Evolutionary conservation across 2,888 invertebrate genomes (phyloP).

Genomic region (Harpalus rubripes): DNA sequence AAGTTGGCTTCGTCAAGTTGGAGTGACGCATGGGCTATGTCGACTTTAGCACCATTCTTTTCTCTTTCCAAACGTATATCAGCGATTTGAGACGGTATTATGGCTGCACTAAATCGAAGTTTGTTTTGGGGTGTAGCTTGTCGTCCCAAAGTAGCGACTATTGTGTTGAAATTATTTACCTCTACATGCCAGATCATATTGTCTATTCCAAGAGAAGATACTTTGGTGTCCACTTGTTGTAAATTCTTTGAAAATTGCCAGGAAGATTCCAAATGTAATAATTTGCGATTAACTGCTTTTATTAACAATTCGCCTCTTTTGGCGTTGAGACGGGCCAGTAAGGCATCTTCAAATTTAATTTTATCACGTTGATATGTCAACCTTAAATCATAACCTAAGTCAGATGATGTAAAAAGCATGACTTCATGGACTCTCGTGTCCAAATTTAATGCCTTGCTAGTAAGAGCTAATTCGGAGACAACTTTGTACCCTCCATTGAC

Average conservation of each 20-base stretch:
- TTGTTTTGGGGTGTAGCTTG: slow-evolving; percentile 79
- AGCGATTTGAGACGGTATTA: slow-evolving; percentile 82
- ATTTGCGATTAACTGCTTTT: slow-evolving; percentile 78
- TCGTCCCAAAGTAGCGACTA: slow-evolving; percentile 79
- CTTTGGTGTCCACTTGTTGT: slow-evolving; percentile 79
- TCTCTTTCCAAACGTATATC: slow-evolving; percentile 81
- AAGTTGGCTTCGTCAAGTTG: slow-evolving; percentile 82
- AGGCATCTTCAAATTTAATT: slow-evolving; percentile 71
- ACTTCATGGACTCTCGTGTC: slow-evolving; percentile 71
- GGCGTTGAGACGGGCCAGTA: slow-evolving; percentile 70
- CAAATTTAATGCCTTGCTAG: slow-evolving; percentile 72
- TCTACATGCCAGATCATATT: slow-evolving; percentile 78
- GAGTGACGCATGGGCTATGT: slow-evolving; percentile 80
- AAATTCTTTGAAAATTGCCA: slow-evolving; percentile 78
- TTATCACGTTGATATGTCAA: slow-evolving; percentile 69
- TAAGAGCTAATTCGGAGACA: not conserved
- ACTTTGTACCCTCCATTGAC: slow-evolving; percentile 75
- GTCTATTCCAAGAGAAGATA: slow-evolving; percentile 79
- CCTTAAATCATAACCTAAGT: slow-evolving; percentile 68
- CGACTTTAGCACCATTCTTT: slow-evolving; percentile 80
- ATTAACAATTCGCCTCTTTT: slow-evolving; percentile 71
- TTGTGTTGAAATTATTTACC: slow-evolving; percentile 80
- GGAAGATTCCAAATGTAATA: slow-evolving; percentile 79
- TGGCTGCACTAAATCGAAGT: slow-evolving; percentile 79
- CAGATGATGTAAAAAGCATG: slow-evolving; percentile 68